A percentile compares a stretch with the other conserved stretches of the same genome.
Evolutionary conservation across 2,113 vertebrate genomes (phyloP).

Genomic region (Menidia beryllina): DNA sequence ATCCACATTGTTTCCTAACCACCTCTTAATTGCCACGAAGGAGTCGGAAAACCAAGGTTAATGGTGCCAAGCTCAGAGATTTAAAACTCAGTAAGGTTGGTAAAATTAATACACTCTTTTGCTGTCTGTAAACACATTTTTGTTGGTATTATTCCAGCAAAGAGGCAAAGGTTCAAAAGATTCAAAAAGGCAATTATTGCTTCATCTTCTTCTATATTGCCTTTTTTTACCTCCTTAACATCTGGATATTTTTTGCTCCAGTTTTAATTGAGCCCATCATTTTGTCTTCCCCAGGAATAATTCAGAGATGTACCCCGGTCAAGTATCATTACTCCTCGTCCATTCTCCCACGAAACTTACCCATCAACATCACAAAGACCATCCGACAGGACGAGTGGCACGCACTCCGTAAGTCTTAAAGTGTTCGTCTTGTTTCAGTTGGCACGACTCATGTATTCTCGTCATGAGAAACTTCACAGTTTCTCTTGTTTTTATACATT

Average conservation of each 20-base stretch:
- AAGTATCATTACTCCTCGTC: slow-evolving; percentile 94
- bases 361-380: slow-evolving; percentile 91
- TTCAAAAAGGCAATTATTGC: slow-evolving; percentile 20
- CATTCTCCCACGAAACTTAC: slow-evolving; percentile 88
- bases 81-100: slow-evolving; percentile 36
- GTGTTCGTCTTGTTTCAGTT: neutral
- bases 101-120: slow-evolving; percentile 39
- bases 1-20: slow-evolving; percentile 55
- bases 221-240: slow-evolving; percentile 5
- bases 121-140: neutral
- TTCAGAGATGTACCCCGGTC: slow-evolving; percentile 86
- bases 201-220: slow-evolving; percentile 5
- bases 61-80: slow-evolving; percentile 34
- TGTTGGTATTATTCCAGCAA: slow-evolving; percentile 20
- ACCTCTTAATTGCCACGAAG: slow-evolving; percentile 38
- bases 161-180: slow-evolving; percentile 16
- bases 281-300: slow-evolving; percentile 71
- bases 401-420: slow-evolving; percentile 87
- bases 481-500: neutral
- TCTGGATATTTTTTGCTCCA: slow-evolving; percentile 9
- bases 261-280: slow-evolving; percentile 19
- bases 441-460: no score
- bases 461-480: no score
- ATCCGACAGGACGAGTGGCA: slow-evolving; percentile 95
- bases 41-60: slow-evolving; percentile 41